Conservation (phyloP, 2,113 vertebrate species). For the Python bivittatus region DNA sequence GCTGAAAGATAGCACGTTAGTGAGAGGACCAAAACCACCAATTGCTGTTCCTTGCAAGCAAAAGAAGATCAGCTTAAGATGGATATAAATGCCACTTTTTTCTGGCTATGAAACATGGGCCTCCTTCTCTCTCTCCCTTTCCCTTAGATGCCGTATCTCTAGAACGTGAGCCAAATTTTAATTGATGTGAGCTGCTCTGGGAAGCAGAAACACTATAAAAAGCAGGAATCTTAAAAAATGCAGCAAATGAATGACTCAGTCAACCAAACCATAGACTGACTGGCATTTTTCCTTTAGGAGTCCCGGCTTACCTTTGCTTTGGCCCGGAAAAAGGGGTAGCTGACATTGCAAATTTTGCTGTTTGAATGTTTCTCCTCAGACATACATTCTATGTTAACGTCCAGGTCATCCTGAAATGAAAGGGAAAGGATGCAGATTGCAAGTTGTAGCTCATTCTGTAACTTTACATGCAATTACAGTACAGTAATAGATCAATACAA, state of each 20-base stretch:
- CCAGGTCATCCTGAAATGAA: conserved; percentile 80
- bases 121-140: not conserved
- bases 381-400: conserved; percentile 87
- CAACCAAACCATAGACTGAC: not conserved
- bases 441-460: accelerated
- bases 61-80: not conserved
- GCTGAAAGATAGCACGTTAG: not conserved
- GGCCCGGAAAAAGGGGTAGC: conserved; percentile 91
- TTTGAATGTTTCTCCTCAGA: conserved; percentile 70
- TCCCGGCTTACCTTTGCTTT: conserved; percentile 83
- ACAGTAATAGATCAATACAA: not conserved
- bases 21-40: not conserved
- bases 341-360: conserved; percentile 87
- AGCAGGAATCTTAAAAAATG: not conserved
- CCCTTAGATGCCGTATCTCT: not conserved
- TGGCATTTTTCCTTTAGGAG: no score
- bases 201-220: not conserved
- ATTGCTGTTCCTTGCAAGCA: not conserved
- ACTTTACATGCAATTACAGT: not conserved
- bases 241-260: not conserved
- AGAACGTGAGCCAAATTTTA: not conserved
- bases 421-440: accelerated
- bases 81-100: not conserved
- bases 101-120: not conserved
- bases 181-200: not conserved